Evolutionary conservation across 2,113 vertebrate species (phyloP).

Genomic region (Gadus macrocephalus): DNA sequence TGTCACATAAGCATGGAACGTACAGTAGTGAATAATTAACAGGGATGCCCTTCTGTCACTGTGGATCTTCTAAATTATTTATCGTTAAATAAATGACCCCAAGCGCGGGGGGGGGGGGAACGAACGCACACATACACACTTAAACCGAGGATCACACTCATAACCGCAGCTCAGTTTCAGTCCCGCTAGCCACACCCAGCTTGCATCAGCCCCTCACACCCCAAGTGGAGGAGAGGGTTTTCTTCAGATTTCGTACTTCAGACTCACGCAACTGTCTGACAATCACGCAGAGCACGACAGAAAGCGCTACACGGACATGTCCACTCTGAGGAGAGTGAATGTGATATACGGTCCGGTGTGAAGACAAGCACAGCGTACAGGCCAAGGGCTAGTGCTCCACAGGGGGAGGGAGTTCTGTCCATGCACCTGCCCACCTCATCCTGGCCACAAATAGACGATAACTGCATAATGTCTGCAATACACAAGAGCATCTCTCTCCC

Average conservation of each 20-base stretch:
- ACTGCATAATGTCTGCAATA: constrained; percentile 39
- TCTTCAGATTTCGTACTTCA: too few species aligned
- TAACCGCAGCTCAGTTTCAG: too few species aligned
- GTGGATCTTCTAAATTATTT: constrained; percentile 60
- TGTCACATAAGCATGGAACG: constrained; percentile 48
- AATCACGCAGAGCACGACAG: too few species aligned
- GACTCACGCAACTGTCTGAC: too few species aligned
- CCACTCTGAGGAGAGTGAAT: too few species aligned
- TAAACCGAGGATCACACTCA: neutral
- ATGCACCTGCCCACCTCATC: constrained; percentile 53
- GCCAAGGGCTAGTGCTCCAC: too few species aligned
- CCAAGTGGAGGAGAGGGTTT: too few species aligned
- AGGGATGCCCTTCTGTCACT: constrained; percentile 55
- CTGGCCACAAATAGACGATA: constrained; percentile 55
- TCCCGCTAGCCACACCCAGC: neutral
- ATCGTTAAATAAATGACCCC: constrained; percentile 42
- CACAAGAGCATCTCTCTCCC: constrained; percentile 4
- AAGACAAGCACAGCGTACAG: too few species aligned
- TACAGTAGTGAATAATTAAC: constrained; percentile 63
- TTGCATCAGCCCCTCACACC: too few species aligned
- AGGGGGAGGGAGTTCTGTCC: constrained; percentile 31
- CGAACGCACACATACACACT: neutral
- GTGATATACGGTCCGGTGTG: too few species aligned
- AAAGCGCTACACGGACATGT: too few species aligned
- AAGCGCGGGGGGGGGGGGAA: constrained; percentile 1